Evolutionary conservation across 1,140 invertebrate genomes (phyloP).

Genomic region (Camponotus vicinus): DNA sequence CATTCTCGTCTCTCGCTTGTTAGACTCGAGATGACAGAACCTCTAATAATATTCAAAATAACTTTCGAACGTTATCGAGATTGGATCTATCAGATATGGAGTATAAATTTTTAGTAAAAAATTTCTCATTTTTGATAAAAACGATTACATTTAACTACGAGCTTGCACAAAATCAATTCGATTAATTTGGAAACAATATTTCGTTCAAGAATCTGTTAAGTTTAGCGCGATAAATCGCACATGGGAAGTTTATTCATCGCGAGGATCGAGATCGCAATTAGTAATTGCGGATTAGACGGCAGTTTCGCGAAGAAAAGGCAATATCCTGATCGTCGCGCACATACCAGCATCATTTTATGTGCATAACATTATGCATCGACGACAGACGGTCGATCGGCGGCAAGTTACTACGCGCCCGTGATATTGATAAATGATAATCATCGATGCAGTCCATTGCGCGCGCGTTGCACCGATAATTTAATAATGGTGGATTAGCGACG

Average conservation of each 20-base stretch:
- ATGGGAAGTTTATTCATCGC: not conserved
- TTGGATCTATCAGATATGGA: not conserved
- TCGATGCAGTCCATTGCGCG: conserved; percentile 20
- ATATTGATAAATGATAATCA: conserved; percentile 78
- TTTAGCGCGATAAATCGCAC: not conserved
- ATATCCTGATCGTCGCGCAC: conserved; percentile 47
- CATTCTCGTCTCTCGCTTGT: not conserved
- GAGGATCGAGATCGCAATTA: conserved; percentile 1
- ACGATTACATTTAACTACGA: not conserved
- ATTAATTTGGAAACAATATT: conserved; percentile 10
- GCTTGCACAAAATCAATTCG: not conserved
- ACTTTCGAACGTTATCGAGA: too few relatives aligned
- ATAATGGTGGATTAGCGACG: conserved; percentile 75
- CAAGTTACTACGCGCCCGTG: conserved; percentile 45
- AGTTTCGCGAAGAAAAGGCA: not conserved
- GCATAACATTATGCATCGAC: conserved; percentile 65
- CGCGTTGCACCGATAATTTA: conserved; percentile 73
- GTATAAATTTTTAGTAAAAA: not conserved
- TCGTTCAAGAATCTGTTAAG: not conserved
- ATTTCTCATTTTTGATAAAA: too few relatives aligned
- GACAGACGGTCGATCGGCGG: conserved; percentile 34
- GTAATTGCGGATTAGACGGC: too few relatives aligned
- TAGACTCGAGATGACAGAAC: not conserved
- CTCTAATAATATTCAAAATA: conserved; percentile 1
- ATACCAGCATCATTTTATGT: conserved; percentile 72